Base-by-base conservation (phyloP, 1,140 invertebrate genomes). In the Melanaphis sacchari region DNA sequence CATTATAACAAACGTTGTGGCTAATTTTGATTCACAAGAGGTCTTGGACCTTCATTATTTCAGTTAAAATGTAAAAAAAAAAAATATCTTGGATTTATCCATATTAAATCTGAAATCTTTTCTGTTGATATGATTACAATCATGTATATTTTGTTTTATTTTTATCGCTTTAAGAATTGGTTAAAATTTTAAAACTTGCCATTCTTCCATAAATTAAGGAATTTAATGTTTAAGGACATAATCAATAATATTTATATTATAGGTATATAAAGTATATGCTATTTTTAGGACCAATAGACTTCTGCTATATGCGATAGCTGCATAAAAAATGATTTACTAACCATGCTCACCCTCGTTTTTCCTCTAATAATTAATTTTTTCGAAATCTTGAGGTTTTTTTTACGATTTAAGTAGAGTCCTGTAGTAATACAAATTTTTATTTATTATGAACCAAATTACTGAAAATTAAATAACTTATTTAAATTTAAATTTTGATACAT, bases 31-130 rank as follows among this genome's bases (percentile, higher is more conserved):
- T 66, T 82, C n/a, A 81, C 40, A 36, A 40, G 46, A 84, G 66
- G 81, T 92, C 76, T 92, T 92, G 43, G 36, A 92, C 91, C 91
- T 92, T 82, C 76, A 40, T 52, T 46, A 81, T 81, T 15, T 31
- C 36, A 24, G 18, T 38, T 76, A 26, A 52, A 46, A 38, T 31
- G 31, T 82, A 31, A 46, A 87, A 87, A 87, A 87, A 87, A 87
- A 43, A n/a, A n/a, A n/a, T n/a, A 49, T n/a, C 22, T 0, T 22
- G n/a, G 21, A 89, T 89, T 38, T 38, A 89, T 52, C 87, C 87
- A 36, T 2, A 22, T 31, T 9, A 8, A 89, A 89, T 87, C 84
- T 41, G 1, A 87, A 87, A 87, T 87, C 84, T 5, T 43, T 21
- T 11, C 15, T n/a, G 59, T n/a, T 2, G 41, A n/a, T 0, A 21